Base-by-base conservation (phyloP, 1,140 invertebrate genomes). In the Polypedilum pembai region DNA sequence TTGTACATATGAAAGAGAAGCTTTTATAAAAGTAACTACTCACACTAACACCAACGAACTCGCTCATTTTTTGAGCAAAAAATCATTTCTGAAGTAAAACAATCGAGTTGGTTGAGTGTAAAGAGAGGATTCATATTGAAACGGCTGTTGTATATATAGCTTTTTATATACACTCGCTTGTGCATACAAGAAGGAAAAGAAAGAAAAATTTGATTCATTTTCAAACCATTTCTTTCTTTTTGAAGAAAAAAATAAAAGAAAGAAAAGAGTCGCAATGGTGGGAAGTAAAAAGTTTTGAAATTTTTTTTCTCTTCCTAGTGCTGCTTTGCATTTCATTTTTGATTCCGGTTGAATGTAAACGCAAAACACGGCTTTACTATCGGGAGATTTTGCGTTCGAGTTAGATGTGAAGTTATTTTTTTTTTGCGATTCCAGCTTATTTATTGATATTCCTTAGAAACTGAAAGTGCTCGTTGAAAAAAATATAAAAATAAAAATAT, bases 271-370 rank as follows among this genome's bases (percentile, higher is more conserved):
- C 45, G 45, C 65, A 69, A 21, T 21, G 65, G 65, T 69, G 65
- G 65, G 65, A 69, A 69, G 65, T 69, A 21, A 20, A 69, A 18
- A 69, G 20, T 69, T 69, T 69, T 18, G 8, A 69, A 69, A 69
- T 10, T 18, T 56, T 56, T 15, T 56, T 69, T 69, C 65, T 69
- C 65, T 69, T 69, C 65, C 65, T 69, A 69, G 65, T 69, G 65
- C 65, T 69, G 65, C 65, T 69, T 69, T 69, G 65, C 65, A 69
- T 69, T 69, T 69, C 65, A 21, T 21, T 69, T 69, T 69, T 69
- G 65, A 69, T 69, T 69, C 65, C 65, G 65, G 65, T 69, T 69
- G 17, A 69, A 69, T 69, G 65, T 69, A 69, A 69, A 69, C 65
- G 65, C 65, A 20, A 21, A n/a, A 21, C n/a, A 15, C 45, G 45